Base-by-base conservation (phyloP, 2,113 vertebrate species). In the Ceyx margarethae region DNA sequence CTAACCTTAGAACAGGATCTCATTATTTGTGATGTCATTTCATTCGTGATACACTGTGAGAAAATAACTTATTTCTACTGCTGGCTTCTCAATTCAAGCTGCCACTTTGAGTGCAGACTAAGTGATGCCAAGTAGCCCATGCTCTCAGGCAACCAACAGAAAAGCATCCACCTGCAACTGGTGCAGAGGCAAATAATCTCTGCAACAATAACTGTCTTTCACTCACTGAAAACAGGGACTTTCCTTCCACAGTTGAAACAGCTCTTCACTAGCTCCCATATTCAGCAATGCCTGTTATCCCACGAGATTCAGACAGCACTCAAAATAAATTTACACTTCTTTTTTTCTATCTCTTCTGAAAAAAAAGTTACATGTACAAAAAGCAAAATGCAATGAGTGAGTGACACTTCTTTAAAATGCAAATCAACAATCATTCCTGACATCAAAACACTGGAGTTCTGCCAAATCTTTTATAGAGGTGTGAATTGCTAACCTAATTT, bases 371-470 rank as follows among this genome's bases (percentile, higher is more conserved):
- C 26, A 58, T 17, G 40, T 57, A 75, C 58, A 86, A 88, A 94
- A 65, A 50, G 28, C 78, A 94, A 91, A 93, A 78, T 33, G 61
- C 40, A 57, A 0, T 5, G 9, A 71, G 40, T 72, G 82, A 95
- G 68, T 42, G 57, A 75, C 74, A 50, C 13, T 45, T 81, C 90
- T 92, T 87, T 90, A 87, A 92, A 89, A 96, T 71, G 57, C 28
- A 85, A 92, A 93, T 85, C 81, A 87, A 71, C 74, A 92, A 79
- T 48, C 37, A 76, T 4, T 18, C 77, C 89, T 92, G 79, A 60
- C 79, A 93, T 77, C 75, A 89, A 93, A 90, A 91, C 37, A 51
- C 4, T 57, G n/a, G 48, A 85, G 56, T 51, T 54, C 80, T 87
- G 78, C 81, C 71, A 86, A 72, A 61, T 28, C 67, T 87, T 76